Evolutionary conservation across 2,797 vertebrate species (phyloP).

Genomic region (Dendrocincla tyrannina): DNA sequence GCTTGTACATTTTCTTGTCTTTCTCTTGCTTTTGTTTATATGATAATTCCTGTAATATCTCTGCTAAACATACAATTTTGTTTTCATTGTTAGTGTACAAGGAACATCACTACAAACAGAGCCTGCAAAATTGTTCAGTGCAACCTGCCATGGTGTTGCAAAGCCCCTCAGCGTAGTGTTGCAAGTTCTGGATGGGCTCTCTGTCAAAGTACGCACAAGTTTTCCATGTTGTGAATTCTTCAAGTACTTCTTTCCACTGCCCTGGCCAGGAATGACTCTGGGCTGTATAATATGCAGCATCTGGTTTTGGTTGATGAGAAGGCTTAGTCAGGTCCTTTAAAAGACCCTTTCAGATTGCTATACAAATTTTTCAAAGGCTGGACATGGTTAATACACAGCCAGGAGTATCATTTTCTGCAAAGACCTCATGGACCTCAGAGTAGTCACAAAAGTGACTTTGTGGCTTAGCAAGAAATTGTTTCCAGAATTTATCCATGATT

Average conservation of each 20-base stretch:
- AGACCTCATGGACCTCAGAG: background rate
- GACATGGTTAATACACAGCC: background rate
- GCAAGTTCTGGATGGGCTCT: background rate
- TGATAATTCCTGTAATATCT: background rate
- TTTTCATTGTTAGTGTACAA: background rate
- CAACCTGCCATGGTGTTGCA: background rate
- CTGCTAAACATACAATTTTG: background rate
- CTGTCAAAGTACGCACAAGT: rapidly evolving
- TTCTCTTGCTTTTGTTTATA: background rate
- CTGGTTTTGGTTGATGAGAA: background rate
- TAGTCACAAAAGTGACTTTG: background rate
- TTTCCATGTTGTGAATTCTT: background rate
- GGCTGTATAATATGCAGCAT: background rate
- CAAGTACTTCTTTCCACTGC: rapidly evolving
- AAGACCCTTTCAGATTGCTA: background rate
- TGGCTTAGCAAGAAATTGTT: background rate
- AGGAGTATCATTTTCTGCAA: background rate
- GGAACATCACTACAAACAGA: background rate
- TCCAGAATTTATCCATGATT: background rate
- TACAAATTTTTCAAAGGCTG: background rate
- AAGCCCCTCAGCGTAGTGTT: background rate
- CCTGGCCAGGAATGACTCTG: background rate
- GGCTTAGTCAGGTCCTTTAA: background rate
- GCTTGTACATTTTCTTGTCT: background rate
- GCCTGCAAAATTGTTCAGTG: background rate